Conservation (phyloP, 2,888 invertebrate genomes). For the Polydrusus cervinus region DNA sequence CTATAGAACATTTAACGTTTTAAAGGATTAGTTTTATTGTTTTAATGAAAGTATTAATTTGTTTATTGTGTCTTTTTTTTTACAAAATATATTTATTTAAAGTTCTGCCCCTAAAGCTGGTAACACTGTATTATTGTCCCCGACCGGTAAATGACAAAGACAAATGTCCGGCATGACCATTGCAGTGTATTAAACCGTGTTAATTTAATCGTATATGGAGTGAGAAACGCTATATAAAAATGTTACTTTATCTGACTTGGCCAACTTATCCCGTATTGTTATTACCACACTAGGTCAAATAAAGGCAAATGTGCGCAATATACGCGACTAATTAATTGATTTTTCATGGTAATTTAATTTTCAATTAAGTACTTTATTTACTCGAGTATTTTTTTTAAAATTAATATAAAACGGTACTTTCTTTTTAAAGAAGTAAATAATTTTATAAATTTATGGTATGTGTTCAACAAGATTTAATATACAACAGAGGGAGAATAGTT, state of each 20-base stretch:
- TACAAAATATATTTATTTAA: neutral
- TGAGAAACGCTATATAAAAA: conserved; percentile 20
- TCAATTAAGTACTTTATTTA: neutral
- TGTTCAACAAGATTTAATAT: too few species aligned
- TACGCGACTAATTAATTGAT: neutral
- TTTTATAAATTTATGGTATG: too few species aligned
- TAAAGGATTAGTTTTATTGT: too few species aligned
- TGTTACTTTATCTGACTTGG: neutral
- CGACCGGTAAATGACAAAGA: conserved; percentile 44
- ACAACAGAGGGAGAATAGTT: too few species aligned
- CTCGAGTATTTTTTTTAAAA: neutral
- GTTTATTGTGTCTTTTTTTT: too few species aligned
- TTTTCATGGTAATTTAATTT: neutral
- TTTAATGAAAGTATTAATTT: too few species aligned
- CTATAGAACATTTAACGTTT: too few species aligned
- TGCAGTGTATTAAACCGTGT: conserved; percentile 15
- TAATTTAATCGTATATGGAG: conserved; percentile 22
- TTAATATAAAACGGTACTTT: conserved; percentile 17
- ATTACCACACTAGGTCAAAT: conserved; percentile 4
- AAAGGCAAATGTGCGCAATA: neutral
- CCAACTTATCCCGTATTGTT: neutral
- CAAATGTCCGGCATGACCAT: conserved; percentile 32
- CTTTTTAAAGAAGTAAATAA: too few species aligned
- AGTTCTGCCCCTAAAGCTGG: conserved; percentile 17
- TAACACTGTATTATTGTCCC: conserved; percentile 26